These are phyloP conservation scores for Himalopsyche tibetana DNA, from an alignment of 2,888 invertebrate species.

Conservation along the genomic window DNA sequence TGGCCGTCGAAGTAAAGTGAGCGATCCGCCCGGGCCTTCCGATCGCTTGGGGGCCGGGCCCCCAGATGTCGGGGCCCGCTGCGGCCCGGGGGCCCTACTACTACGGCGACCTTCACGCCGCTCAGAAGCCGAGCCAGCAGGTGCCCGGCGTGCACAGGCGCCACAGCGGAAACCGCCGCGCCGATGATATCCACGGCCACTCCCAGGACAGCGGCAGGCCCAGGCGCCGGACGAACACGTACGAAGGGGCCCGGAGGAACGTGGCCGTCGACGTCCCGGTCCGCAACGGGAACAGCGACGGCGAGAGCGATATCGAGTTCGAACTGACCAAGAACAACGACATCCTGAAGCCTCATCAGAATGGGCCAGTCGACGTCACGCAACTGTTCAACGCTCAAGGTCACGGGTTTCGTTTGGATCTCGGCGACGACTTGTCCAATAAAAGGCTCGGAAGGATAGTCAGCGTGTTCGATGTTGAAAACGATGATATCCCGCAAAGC, in stretches of 20 bases:
- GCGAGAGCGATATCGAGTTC: constrained; percentile 66
- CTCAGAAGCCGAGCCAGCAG: constrained; percentile 65
- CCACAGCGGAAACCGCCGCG: constrained; percentile 38
- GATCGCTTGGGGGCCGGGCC: constrained; percentile 45
- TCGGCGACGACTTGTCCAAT: neutral
- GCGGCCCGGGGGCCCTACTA: constrained; percentile 79
- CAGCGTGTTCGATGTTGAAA: constrained; percentile 1
- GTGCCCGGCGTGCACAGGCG: constrained; percentile 62
- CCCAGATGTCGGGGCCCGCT: constrained; percentile 70
- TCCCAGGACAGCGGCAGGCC: constrained; percentile 49
- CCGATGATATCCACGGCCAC: constrained; percentile 5
- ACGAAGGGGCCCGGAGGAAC: constrained; percentile 68
- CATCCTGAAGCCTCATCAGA: neutral
- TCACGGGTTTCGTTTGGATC: neutral
- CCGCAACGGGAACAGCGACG: constrained; percentile 67
- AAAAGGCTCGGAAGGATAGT: neutral
- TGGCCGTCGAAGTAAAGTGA: neutral
- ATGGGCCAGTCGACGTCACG: neutral
- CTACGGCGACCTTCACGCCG: constrained; percentile 77
- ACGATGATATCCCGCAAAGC: neutral
- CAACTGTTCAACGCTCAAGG: constrained; percentile 5
- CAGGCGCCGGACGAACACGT: constrained; percentile 68
- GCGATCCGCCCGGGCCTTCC: constrained; percentile 42
- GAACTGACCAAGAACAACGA: constrained; percentile 65
- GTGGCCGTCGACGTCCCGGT: constrained; percentile 65